Conservation (phyloP, 2,797 vertebrate genomes). For the Urophycis tenuis region DNA sequence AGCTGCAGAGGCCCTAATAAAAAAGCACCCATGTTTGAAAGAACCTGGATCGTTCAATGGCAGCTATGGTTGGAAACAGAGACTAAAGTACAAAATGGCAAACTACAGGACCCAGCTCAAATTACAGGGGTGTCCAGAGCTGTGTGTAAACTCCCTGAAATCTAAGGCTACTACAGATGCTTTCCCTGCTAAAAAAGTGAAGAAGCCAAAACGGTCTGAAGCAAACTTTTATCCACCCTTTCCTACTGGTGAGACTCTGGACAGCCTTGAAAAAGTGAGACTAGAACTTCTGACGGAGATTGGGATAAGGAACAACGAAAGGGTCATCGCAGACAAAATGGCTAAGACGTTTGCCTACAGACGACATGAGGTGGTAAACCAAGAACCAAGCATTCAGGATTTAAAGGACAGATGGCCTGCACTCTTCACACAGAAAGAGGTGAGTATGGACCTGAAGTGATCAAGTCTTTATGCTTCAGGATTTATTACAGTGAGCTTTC, state of each 20-base stretch:
- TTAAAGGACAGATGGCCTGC: constrained; percentile 32
- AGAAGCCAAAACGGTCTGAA: too few species aligned
- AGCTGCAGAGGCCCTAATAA: constrained; percentile 34
- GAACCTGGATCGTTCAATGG: constrained; percentile 35
- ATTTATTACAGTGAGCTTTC: too few species aligned
- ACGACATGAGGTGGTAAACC: constrained; percentile 35
- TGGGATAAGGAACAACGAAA: constrained; percentile 22
- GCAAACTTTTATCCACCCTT: too few species aligned
- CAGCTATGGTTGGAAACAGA: constrained; percentile 40
- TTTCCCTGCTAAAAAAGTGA: too few species aligned
- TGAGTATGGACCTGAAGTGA: constrained; percentile 11
- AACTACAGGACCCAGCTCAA: constrained; percentile 43
- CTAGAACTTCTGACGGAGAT: too few species aligned
- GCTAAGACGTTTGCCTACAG: constrained; percentile 31
- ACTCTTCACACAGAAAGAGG: constrained; percentile 30
- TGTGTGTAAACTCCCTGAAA: constrained; percentile 19
- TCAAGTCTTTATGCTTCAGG: too few species aligned
- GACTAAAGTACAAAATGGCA: constrained; percentile 40
- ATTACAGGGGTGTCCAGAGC: constrained; percentile 32
- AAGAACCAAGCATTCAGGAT: constrained; percentile 34
- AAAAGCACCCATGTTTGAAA: constrained; percentile 20
- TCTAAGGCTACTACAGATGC: constrained; percentile 29
- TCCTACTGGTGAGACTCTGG: too few species aligned
- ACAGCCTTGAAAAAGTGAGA: too few species aligned
- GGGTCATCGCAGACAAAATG: constrained; percentile 35